Conservation (phyloP, 2,113 vertebrate genomes). For the Merops nubicus region DNA sequence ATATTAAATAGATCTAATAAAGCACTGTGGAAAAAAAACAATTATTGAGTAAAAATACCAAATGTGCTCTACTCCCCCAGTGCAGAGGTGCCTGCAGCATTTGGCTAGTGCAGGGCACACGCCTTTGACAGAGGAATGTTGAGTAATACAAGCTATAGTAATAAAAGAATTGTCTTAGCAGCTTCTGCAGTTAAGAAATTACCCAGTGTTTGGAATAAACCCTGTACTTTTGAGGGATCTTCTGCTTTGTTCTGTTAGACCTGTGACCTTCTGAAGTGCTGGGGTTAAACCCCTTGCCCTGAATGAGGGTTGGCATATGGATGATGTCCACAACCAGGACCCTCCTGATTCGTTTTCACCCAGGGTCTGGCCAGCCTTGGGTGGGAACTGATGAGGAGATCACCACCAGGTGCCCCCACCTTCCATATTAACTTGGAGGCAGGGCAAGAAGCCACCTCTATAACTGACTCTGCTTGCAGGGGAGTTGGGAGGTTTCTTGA, state of each 20-base stretch:
- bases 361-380: too few relatives aligned
- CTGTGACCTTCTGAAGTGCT: too few relatives aligned
- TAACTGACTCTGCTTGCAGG: too few relatives aligned
- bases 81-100: background rate
- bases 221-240: background rate
- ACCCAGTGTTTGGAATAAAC: background rate
- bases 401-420: too few relatives aligned
- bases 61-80: background rate
- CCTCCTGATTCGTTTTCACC: too few relatives aligned
- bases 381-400: too few relatives aligned
- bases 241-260: background rate
- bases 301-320: too few relatives aligned
- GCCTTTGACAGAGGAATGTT: background rate
- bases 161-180: background rate
- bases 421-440: too few relatives aligned
- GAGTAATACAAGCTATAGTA: background rate
- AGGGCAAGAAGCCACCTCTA: too few relatives aligned
- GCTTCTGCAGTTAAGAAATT: background rate
- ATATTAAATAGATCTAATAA: background rate
- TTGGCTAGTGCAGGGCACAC: background rate
- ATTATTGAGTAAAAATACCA: background rate
- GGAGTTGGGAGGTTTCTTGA: too few relatives aligned
- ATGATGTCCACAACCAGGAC: too few relatives aligned
- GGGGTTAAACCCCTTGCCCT: too few relatives aligned
- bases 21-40: background rate